Base-by-base conservation (phyloP, 2,888 invertebrate species). In the Polietes domitor region DNA sequence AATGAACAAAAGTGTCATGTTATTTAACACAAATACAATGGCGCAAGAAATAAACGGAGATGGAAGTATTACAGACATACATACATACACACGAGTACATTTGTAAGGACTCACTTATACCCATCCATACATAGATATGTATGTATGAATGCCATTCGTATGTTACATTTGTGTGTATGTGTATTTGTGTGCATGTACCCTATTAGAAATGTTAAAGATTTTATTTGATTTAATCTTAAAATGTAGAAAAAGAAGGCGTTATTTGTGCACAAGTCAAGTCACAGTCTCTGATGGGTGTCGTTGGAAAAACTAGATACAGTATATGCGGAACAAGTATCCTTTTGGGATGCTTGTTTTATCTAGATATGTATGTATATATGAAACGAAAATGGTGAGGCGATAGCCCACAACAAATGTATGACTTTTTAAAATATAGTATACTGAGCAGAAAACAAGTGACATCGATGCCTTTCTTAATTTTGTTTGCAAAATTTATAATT, bases 1-100 rank as follows among this genome's bases (percentile, higher is more conserved):
- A 73, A 65, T 65, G 50, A 55, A 72, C 41, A 32, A 55, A 58
- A 73, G 72, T 73, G 72, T 73, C 72, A 71, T 50, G 71, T 71
- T 50, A 61, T 47, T 77, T 71, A 71, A 72, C 71, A 61, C 77
- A 77, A 37, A 63, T 28, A 77, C 55, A 61, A 41, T 50, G 47
- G 47, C 58, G 32, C 1, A 32, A 17, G 12, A 17, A 15, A 32
- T 1, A 65, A 37, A 37, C 37, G 65, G 37, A 65, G 37, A 68
- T 43, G 43, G 68, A 68, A 43, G 15, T 21, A 24, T 41, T 32
- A 68, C 21, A 63, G 9, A 50, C 12, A 43, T 15, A 41, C 55
- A 24, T 21, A 55, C 55, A 55, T 12, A 55, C 55, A 21, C 24
- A 55, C 5, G 47, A 2, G 12, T 32, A 4, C 9, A 4, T 32